A percentile compares a stretch with the other conserved stretches of the same genome.
Evolutionary conservation across 2,888 invertebrate genomes (phyloP).

Genomic region (Nineta flava): DNA sequence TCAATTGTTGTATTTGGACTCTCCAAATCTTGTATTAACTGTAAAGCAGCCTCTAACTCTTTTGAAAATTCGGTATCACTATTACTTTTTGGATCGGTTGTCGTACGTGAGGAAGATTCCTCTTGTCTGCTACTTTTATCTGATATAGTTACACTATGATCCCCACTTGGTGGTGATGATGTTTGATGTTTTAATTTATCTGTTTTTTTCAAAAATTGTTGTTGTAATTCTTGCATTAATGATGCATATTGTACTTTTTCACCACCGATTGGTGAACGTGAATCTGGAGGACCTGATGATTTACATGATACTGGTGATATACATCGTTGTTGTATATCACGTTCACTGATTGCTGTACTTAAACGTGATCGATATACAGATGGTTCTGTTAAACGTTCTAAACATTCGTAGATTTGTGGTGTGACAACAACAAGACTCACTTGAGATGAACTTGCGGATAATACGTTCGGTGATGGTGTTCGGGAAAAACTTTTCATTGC

Average conservation of each 20-base stretch:
- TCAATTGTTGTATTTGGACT: slow-evolving; percentile 32
- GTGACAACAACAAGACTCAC: slow-evolving; percentile 21
- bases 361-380: slow-evolving; percentile 27
- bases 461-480: slow-evolving; percentile 29
- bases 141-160: slow-evolving; percentile 21
- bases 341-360: slow-evolving; percentile 23
- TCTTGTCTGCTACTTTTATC: slow-evolving; percentile 21
- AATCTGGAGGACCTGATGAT: slow-evolving; percentile 9
- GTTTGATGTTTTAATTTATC: slow-evolving; percentile 18
- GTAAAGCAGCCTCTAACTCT: slow-evolving; percentile 31
- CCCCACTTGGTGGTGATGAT: slow-evolving; percentile 21
- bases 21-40: slow-evolving; percentile 32
- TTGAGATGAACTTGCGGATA: slow-evolving; percentile 32
- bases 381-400: slow-evolving; percentile 30
- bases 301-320: slow-evolving; percentile 18
- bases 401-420: slow-evolving; percentile 28
- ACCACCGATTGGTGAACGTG: slow-evolving; percentile 17
- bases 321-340: slow-evolving; percentile 18
- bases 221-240: slow-evolving; percentile 31
- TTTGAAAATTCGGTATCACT: slow-evolving; percentile 32
- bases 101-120: slow-evolving; percentile 14
- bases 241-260: slow-evolving; percentile 33
- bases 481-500: slow-evolving; percentile 35
- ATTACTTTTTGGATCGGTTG: slow-evolving; percentile 21
- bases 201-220: slow-evolving; percentile 27